These are phyloP conservation scores for Sisyra nigra DNA, from an alignment of 2,888 invertebrate genomes.

Conservation along the genomic window DNA sequence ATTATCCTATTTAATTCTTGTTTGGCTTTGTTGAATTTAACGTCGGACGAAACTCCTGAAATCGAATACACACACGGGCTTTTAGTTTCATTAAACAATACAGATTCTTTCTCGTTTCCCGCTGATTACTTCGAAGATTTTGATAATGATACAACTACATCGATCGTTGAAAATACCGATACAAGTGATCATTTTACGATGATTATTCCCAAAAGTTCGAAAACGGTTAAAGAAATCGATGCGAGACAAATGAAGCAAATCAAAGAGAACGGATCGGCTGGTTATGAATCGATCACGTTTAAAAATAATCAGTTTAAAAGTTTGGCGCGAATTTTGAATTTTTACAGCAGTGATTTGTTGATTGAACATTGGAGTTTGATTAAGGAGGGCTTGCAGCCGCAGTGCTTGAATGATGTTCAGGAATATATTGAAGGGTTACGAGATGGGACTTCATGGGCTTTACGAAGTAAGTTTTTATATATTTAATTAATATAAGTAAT, in stretches of 20 bases:
- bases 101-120: too few relatives aligned
- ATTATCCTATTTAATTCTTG: too few relatives aligned
- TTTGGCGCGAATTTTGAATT: slow-evolving; percentile 35
- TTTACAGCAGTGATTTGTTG: slow-evolving; percentile 38
- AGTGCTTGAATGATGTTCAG: slow-evolving; percentile 40
- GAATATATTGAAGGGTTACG: slow-evolving; percentile 40
- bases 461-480: slow-evolving; percentile 44
- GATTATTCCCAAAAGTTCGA: background rate
- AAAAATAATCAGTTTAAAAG: slow-evolving; percentile 16
- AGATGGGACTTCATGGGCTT: slow-evolving; percentile 45
- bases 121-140: too few relatives aligned
- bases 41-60: too few relatives aligned
- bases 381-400: slow-evolving; percentile 29
- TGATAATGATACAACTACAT: too few relatives aligned
- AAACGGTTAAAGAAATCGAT: slow-evolving; percentile 4
- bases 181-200: slow-evolving; percentile 1
- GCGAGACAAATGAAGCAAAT: slow-evolving; percentile 3
- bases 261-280: background rate
- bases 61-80: too few relatives aligned
- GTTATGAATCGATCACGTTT: background rate
- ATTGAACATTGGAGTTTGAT: slow-evolving; percentile 37
- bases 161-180: background rate
- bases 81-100: too few relatives aligned
- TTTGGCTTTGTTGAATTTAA: too few relatives aligned
- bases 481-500: background rate